Base-by-base conservation (phyloP, 2,797 vertebrate species). In the Sphenopsis melanotis region DNA sequence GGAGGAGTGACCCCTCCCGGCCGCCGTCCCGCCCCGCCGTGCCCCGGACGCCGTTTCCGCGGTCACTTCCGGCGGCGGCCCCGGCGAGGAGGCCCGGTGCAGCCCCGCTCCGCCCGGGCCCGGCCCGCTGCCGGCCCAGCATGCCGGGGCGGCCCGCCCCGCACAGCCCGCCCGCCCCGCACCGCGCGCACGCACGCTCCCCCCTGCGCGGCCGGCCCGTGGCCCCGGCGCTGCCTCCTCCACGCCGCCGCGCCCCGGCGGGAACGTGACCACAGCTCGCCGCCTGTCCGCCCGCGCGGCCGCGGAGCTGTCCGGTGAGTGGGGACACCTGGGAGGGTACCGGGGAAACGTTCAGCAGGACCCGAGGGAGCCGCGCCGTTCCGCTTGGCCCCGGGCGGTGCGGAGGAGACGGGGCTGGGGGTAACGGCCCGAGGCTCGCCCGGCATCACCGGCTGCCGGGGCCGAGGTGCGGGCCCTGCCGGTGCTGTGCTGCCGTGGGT, bases 71-170 rank as follows among this genome's bases (percentile, higher is more conserved):
- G 83, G 53, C 29, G 63, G 80, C 15, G 41, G 57, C 30, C 9
- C 22, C 19, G 63, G 63, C n/a, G n/a, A n/a, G 55, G 55, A 34
- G 55, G 55, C 55, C 55, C n/a, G 20, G 55, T 60, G 61, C 53
- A 60, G 36, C 24, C 49, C 34, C 29, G n/a, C 24, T 30, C 34
- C 19, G 59, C 24, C 20, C 46, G 36, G 66, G 63, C 23, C 70
- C 24, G 72, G 41, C 77, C 86, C 26, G 86, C 49, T 47, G 79
- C 71, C 36, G 53, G 66, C 97, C 72, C 97, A 96, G 97, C 93
- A 98, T 98, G 98, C 95, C 92, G 93, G 94, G 89, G 83, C 88
- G 76, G 65, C 75, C 26, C 75, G 39, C 32, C 10, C 74, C 32
- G 39, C 57, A 29, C 50, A 14, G 30, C 52, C 30, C 30, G 65